Percentiles rank a stretch among this genome's conserved stretches.
These are phyloP conservation scores for Pardalotus punctatus DNA, from an alignment of 2,113 vertebrate genomes.

Conservation along the genomic window DNA sequence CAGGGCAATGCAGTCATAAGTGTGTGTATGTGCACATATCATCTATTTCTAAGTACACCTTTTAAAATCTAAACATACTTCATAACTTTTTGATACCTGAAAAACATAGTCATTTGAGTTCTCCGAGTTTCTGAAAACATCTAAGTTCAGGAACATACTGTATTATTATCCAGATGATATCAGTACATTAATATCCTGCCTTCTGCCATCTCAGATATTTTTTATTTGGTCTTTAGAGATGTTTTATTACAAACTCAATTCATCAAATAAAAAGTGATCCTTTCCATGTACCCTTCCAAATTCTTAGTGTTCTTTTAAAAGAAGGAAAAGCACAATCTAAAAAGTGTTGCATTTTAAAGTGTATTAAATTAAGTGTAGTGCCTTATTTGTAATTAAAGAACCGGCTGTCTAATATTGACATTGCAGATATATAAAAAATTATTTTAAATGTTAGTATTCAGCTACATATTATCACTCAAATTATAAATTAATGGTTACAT, in stretches of 20 bases:
- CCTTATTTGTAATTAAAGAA: neutral
- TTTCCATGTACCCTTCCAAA: neutral
- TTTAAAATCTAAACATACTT: neutral
- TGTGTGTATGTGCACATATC: neutral
- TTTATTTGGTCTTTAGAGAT: neutral
- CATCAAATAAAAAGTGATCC: slow-evolving; percentile 9
- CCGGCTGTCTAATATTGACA: neutral
- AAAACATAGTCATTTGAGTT: neutral
- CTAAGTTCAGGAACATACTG: neutral
- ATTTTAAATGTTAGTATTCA: neutral
- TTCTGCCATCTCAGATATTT: slow-evolving; percentile 17
- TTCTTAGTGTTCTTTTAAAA: neutral
- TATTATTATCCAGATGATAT: slow-evolving; percentile 57
- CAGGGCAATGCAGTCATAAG: neutral
- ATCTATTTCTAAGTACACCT: neutral
- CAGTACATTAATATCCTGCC: slow-evolving; percentile 58
- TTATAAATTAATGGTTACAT: neutral
- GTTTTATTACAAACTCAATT: slow-evolving; percentile 20
- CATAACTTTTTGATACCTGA: neutral
- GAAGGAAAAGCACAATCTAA: neutral
- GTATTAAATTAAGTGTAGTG: neutral
- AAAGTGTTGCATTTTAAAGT: neutral
- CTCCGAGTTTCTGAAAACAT: slow-evolving; percentile 10
- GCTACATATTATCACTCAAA: neutral
- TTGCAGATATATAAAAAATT: neutral